Evolutionary conservation across 2,888 invertebrate species (phyloP), one percentile per base, ranked within the genome.

Genomic region (Eudemis profundana): DNA sequence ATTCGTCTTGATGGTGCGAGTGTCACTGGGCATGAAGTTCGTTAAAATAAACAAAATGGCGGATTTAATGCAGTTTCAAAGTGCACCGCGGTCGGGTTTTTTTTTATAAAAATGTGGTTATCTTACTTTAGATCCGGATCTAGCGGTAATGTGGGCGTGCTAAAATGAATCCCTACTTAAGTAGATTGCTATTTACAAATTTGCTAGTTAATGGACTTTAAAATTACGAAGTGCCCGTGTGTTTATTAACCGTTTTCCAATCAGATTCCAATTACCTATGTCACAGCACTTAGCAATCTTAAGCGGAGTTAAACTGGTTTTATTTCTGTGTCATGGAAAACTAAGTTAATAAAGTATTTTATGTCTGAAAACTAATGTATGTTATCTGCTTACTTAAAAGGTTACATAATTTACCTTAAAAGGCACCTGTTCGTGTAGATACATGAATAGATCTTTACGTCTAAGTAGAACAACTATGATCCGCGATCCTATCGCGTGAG

Each of bases 251-350:
- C 12, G 5, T 42, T 57, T 44, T 42, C 50, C 33, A 33, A 57
- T 63, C 40, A 49, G 51, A 27, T 15, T 17, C 10, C 29, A 36
- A 64, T 29, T 36, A 44, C 23, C 15, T 42, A 4, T 38, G 49
- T 36, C 21, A 36, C 15, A 54, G 53, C 47, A 12, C 40, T 36
- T 40, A 33, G 49, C 29, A 42, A 49, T 49, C 21, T 63, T 63
- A 63, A 56, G 56, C 40, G 56, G 40, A 63, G 40, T 56, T 8
- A 77, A 83, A 87, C 86, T 75, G 67, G 87, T 89, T 85, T 81
- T 66, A 78, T 84, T 87, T 83, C 82, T 87, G 83, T 89, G 89
- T 90, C 90, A 90, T 69, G 89, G 89, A 85, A 77, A 88, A 73
- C 82, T 76, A 79, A 86, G 73, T 80, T 72, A 78, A 79, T 79